phyloP scores from a whole-genome alignment of 2,888 invertebrate species.

The Cryptophagus acutangulus region DNA sequence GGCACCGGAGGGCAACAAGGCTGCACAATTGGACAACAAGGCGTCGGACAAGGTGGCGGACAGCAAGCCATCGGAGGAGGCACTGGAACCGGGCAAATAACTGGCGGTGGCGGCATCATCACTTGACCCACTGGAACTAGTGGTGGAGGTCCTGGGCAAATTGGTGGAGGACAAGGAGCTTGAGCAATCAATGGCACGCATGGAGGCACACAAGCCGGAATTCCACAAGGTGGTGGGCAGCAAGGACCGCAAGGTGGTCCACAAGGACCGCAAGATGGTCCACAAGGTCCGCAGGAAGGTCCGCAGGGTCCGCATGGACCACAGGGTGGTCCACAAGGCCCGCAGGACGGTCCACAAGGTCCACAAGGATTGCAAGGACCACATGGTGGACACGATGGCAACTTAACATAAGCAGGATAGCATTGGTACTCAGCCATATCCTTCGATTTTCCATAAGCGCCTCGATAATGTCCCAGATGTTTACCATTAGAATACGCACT shows the following conservation, averaged over 20 bases:
- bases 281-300: constrained; percentile 28
- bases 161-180: constrained; percentile 37
- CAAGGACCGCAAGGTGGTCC: constrained; percentile 24
- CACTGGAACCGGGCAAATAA: constrained; percentile 24
- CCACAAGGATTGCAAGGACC: constrained; percentile 22
- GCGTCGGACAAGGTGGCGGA: constrained; percentile 34
- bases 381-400: constrained; percentile 31
- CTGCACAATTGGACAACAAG: constrained; percentile 19
- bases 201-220: constrained; percentile 32
- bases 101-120: constrained; percentile 20
- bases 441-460: constrained; percentile 16
- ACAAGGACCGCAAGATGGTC: constrained; percentile 25
- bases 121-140: constrained; percentile 35
- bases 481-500: constrained; percentile 40
- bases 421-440: constrained; percentile 39
- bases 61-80: constrained; percentile 32
- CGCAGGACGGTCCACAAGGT: constrained; percentile 20
- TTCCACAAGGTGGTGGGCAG: constrained; percentile 38
- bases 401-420: constrained; percentile 37
- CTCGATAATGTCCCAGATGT: constrained; percentile 34
- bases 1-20: constrained; percentile 26
- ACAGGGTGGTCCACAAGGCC: constrained; percentile 25
- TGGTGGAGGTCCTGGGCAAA: constrained; percentile 35
- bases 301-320: constrained; percentile 24
- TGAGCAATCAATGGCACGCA: constrained; percentile 35